phyloP scores from a whole-genome alignment of 2,113 vertebrate species.

The Crotalus tigris region DNA sequence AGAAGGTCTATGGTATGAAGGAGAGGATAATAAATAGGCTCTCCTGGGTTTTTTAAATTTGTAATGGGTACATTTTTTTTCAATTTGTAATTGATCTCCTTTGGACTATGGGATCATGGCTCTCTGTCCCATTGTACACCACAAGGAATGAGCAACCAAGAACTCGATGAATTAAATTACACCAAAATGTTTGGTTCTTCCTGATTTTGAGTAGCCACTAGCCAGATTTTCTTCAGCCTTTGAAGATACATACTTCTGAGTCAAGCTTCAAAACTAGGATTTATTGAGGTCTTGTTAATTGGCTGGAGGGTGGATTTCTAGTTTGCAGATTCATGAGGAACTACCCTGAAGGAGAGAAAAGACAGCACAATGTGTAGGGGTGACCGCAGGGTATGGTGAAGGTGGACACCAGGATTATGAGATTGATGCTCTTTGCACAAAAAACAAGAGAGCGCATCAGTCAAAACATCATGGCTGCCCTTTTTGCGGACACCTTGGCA shows the following conservation, averaged over 20 bases:
- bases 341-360: no score
- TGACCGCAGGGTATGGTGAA: background rate
- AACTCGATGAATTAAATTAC: background rate
- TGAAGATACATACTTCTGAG: background rate
- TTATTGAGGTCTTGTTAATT: background rate
- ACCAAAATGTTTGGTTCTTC: no score
- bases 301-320: no score
- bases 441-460: background rate
- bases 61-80: background rate
- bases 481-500: background rate
- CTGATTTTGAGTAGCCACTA: no score
- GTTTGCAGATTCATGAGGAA: background rate
- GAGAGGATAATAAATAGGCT: background rate
- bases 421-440: background rate
- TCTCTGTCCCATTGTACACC: background rate
- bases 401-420: background rate
- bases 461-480: background rate
- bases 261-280: background rate
- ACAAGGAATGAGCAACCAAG: background rate
- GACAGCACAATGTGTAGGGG: background rate
- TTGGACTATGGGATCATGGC: background rate
- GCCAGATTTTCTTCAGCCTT: background rate
- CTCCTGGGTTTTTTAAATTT: background rate
- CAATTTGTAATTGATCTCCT: background rate
- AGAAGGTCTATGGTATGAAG: background rate